Evolutionary conservation across 2,797 vertebrate genomes (phyloP).

Genomic region (Halcyon chelicuti): DNA sequence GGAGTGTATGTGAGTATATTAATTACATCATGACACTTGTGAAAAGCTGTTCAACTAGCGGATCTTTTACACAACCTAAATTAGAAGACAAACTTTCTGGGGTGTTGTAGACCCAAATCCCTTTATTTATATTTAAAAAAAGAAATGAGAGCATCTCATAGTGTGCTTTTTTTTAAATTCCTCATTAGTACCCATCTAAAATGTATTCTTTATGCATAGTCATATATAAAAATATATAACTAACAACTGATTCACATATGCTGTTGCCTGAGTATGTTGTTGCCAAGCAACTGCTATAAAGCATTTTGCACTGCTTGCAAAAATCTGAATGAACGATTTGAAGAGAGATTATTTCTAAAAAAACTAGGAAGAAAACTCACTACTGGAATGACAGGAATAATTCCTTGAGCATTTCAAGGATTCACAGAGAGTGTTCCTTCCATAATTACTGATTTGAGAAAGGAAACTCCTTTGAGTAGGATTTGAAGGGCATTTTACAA

Average conservation of each 20-base stretch:
- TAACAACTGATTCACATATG: conserved; percentile 54
- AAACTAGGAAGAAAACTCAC: conserved; percentile 33
- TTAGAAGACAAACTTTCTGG: neutral
- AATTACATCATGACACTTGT: neutral
- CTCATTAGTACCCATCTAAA: neutral
- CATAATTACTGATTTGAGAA: neutral
- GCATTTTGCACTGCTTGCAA: conserved; percentile 67
- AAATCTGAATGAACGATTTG: conserved; percentile 64
- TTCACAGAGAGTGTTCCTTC: neutral
- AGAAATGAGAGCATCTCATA: neutral
- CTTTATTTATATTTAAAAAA: neutral
- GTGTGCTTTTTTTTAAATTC: rapidly evolving
- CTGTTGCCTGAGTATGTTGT: conserved; percentile 59
- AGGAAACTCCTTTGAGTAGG: neutral
- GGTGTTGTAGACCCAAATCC: neutral
- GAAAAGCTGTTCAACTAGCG: neutral
- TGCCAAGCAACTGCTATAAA: conserved; percentile 64
- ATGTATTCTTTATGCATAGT: neutral
- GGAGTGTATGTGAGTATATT: neutral
- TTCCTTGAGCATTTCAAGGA: conserved; percentile 40
- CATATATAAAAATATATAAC: conserved; percentile 8
- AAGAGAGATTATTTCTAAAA: conserved; percentile 44
- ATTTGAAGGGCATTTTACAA: conserved; percentile 41
- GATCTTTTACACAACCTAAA: neutral
- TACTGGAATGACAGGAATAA: conserved; percentile 52